A percentile compares a stretch with the other conserved stretches of the same genome.
phyloP scores from a whole-genome alignment of 2,888 invertebrate species.

The Piscicola geometra region DNA sequence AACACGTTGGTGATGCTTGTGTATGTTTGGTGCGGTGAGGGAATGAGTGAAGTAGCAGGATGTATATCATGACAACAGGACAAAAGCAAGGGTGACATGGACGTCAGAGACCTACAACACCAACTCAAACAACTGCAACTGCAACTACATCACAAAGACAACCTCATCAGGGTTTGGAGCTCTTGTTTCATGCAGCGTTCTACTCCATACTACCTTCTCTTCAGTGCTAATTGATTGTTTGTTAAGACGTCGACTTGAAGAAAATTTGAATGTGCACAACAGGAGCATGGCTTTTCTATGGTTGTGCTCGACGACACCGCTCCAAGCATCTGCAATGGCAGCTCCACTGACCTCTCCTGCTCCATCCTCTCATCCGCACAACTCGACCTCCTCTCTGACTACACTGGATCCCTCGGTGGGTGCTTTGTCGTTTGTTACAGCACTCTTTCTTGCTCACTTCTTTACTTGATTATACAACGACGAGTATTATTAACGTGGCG shows the following conservation, averaged over 20 bases:
- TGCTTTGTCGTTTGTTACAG: too few relatives aligned
- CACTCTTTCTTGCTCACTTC: background rate
- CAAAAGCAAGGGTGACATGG: background rate
- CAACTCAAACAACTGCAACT: slow-evolving; percentile 7
- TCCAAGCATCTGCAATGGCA: background rate
- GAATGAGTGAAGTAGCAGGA: too few relatives aligned
- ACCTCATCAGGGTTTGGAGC: slow-evolving; percentile 26
- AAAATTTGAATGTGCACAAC: background rate
- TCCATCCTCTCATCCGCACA: slow-evolving; percentile 8
- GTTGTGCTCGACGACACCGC: slow-evolving; percentile 4
- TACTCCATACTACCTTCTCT: background rate
- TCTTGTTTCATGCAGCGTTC: background rate
- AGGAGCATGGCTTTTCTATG: slow-evolving; percentile 24
- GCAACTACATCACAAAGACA: slow-evolving; percentile 28
- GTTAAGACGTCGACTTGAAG: too few relatives aligned
- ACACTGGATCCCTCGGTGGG: slow-evolving; percentile 31
- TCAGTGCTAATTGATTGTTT: too few relatives aligned
- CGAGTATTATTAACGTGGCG: too few relatives aligned
- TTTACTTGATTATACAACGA: background rate
- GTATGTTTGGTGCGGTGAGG: too few relatives aligned
- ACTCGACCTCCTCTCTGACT: slow-evolving; percentile 30
- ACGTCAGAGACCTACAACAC: background rate
- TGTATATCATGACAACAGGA: slow-evolving; percentile 17
- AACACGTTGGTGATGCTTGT: background rate
- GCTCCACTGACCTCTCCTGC: background rate